Evolutionary conservation across 2,797 vertebrate species (phyloP).

Genomic region (Sebastiscus albofasciatus): DNA sequence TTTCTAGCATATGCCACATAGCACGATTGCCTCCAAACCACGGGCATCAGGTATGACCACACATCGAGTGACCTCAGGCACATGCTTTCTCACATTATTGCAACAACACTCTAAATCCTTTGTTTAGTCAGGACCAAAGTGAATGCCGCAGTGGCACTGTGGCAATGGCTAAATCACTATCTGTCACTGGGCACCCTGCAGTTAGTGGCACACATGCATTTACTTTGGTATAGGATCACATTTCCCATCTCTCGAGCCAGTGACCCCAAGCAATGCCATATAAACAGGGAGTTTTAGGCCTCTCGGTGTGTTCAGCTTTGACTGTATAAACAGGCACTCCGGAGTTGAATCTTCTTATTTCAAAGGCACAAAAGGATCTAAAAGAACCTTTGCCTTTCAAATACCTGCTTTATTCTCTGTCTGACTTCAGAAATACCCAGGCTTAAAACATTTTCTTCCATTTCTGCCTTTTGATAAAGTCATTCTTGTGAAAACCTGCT

Average conservation of each 20-base stretch:
- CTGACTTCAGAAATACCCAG: conserved; percentile 11
- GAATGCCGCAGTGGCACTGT: conserved; percentile 20
- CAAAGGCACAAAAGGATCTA: conserved; percentile 9
- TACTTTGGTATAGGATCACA: conserved; percentile 37
- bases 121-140: conserved; percentile 60
- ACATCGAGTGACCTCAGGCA: conserved; percentile 18
- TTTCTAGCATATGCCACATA: conserved; percentile 2
- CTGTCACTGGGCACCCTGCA: conserved; percentile 63
- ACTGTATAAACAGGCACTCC: conserved; percentile 13
- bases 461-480: conserved; percentile 56
- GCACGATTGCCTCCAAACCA: background rate
- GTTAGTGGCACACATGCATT: conserved; percentile 63
- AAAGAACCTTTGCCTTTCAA: conserved; percentile 32
- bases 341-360: background rate
- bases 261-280: conserved; percentile 44
- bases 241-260: conserved; percentile 37
- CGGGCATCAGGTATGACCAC: conserved; percentile 31
- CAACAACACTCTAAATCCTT: conserved; percentile 44
- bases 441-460: conserved; percentile 7
- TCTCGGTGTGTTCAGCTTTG: conserved; percentile 17
- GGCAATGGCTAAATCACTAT: conserved; percentile 61
- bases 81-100: conserved; percentile 20
- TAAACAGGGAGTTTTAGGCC: conserved; percentile 15
- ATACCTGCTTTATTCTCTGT: background rate
- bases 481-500: conserved; percentile 54